phyloP scores from a whole-genome alignment of 2,888 invertebrate genomes.

The Cantharis flavilabris region DNA sequence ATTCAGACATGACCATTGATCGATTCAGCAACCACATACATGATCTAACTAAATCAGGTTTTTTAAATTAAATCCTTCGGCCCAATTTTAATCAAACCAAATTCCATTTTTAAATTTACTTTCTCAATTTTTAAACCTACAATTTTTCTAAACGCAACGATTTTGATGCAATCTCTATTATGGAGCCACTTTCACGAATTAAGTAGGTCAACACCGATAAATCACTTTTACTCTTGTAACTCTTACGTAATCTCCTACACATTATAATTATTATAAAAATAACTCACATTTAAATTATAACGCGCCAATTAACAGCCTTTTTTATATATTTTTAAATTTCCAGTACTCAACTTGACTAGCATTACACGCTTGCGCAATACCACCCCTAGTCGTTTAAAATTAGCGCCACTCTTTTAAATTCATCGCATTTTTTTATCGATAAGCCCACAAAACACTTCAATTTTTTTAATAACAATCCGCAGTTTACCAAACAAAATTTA shows the following conservation, averaged over 20 bases:
- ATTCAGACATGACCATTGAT: slow-evolving; percentile 74
- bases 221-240: slow-evolving; percentile 43
- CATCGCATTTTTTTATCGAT: background rate
- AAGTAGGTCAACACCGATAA: slow-evolving; percentile 50
- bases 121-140: slow-evolving; percentile 11
- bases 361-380: slow-evolving; percentile 5
- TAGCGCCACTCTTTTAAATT: slow-evolving; percentile 10
- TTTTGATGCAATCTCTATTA: slow-evolving; percentile 19
- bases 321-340: background rate
- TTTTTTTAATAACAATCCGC: background rate
- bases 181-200: slow-evolving; percentile 43
- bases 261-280: slow-evolving; percentile 29
- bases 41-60: slow-evolving; percentile 56
- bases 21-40: slow-evolving; percentile 70
- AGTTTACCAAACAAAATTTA: background rate
- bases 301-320: background rate
- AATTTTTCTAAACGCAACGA: slow-evolving; percentile 11
- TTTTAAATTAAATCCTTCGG: slow-evolving; percentile 58
- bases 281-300: background rate
- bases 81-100: slow-evolving; percentile 38
- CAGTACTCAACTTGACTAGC: slow-evolving; percentile 13
- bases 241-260: slow-evolving; percentile 42
- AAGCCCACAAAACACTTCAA: background rate
- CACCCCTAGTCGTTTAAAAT: background rate
- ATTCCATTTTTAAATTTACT: slow-evolving; percentile 13